These are phyloP conservation scores for Laupala kohalensis DNA, from an alignment of 1,140 invertebrate species.

Conservation along the genomic window DNA sequence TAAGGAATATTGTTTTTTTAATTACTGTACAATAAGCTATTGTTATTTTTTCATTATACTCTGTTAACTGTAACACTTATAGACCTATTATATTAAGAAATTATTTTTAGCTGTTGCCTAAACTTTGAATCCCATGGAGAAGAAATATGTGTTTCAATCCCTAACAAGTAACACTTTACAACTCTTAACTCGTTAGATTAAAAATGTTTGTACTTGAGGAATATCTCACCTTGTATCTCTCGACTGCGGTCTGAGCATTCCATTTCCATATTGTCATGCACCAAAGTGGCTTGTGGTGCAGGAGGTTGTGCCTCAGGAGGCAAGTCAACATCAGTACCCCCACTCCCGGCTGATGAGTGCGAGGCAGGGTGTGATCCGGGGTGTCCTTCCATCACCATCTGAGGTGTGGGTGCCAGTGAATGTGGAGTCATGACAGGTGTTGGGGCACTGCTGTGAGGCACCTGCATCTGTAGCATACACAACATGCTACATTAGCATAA, in stretches of 20 bases:
- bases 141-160: not conserved
- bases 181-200: too few relatives aligned
- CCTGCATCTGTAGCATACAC: conserved; percentile 3
- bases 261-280: conserved; percentile 21
- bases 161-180: not conserved
- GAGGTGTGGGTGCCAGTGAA: conserved; percentile 1
- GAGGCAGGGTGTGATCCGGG: not conserved
- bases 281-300: conserved; percentile 36
- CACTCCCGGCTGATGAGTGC: not conserved
- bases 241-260: conserved; percentile 10
- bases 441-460: conserved; percentile 1
- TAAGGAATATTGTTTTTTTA: too few relatives aligned
- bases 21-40: too few relatives aligned
- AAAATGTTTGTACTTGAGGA: not conserved
- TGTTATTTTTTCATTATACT: too few relatives aligned
- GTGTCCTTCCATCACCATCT: conserved; percentile 10
- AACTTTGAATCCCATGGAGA: not conserved
- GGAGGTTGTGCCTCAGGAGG: conserved; percentile 34
- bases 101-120: not conserved
- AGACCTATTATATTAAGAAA: not conserved
- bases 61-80: too few relatives aligned
- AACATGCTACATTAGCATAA: too few relatives aligned
- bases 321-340: conserved; percentile 32
- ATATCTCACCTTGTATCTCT: not conserved
- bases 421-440: conserved; percentile 8